A percentile compares a stretch with the other conserved stretches of the same genome.
Evolutionary conservation across 2,888 invertebrate species (phyloP).

Genomic region (Chrysodeixis includens): DNA sequence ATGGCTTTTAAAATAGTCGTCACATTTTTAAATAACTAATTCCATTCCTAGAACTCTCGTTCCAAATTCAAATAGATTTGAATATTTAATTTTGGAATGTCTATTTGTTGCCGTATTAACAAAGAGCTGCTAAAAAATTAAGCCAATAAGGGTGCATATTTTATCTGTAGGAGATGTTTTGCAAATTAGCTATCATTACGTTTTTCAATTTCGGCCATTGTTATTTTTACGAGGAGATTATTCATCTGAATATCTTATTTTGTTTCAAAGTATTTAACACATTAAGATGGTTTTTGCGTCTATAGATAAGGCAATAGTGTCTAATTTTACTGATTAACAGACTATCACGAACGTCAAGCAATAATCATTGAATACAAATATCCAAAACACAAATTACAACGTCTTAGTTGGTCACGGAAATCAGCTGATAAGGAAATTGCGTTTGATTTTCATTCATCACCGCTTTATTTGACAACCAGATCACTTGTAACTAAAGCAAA

Average conservation of each 20-base stretch:
- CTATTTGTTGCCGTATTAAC: slow-evolving; percentile 9
- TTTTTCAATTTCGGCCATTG: background rate
- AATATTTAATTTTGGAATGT: slow-evolving; percentile 21
- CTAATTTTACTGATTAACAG: background rate
- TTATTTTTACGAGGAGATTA: background rate
- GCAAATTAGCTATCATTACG: background rate
- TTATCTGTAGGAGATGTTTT: background rate
- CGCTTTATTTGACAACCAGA: too few relatives aligned
- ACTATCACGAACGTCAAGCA: too few relatives aligned
- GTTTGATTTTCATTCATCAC: too few relatives aligned
- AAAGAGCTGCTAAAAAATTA: slow-evolving; percentile 2
- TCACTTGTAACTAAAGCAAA: too few relatives aligned
- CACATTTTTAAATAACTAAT: background rate
- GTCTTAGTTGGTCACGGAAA: too few relatives aligned
- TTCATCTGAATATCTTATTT: background rate
- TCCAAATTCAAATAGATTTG: slow-evolving; percentile 15
- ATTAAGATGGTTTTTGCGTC: background rate
- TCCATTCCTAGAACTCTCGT: background rate
- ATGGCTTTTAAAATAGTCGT: background rate
- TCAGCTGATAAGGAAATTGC: too few relatives aligned
- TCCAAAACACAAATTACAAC: background rate
- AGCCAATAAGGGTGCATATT: slow-evolving; percentile 17
- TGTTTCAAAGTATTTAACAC: slow-evolving; percentile 1
- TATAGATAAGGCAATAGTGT: background rate
- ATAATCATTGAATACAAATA: too few relatives aligned